Base-by-base conservation (phyloP, 1,140 invertebrate species). In the Portunus trituberculatus region DNA sequence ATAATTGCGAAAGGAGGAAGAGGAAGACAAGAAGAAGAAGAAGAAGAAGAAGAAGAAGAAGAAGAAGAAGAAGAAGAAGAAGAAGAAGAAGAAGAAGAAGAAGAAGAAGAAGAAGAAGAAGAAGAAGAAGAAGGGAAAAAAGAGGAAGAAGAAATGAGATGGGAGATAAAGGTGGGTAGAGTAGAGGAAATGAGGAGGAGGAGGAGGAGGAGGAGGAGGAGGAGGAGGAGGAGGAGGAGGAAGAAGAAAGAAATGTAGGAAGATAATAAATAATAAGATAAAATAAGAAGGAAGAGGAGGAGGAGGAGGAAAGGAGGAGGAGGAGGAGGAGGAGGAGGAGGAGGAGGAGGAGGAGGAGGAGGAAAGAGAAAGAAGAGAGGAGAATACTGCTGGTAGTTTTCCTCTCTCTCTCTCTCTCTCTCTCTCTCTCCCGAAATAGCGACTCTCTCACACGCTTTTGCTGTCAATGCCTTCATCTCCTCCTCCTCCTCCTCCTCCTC, bases 41-140 rank as follows among this genome's bases (percentile, higher is more conserved):
- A 7, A 32, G 87, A 31, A 7, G 59, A 48, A 48, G 28, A 28
- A 31, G 32, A 25, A 67, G 90, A 12, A 6, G 39, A 59, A 67
- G 52, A 91, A 48, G 59, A 28, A 91, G 45, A 91, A 48, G 59
- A 0, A 91, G 89, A 91, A 28, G 52, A n/a, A 91, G 46, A 91
- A 48, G 52, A 48, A 91, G 89, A 91, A 48, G 52, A 28, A 91
- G 89, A 91, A 48, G 59, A 48, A 45, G 25, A 39, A 46, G 39
- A n/a, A 46, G 39, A 91, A 28, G 59, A 39, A 39, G 39, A 39
- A 39, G 39, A 39, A 39, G 39, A 39, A 39, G 6, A 39, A 39
- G 39, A 39, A 39, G 39, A 39, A 39, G 39, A 39, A 25, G 39
- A 39, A 39, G 39, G 6, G 6, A 39, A 39, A 39, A 6, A 39